Evolutionary conservation across 2,888 invertebrate species (phyloP), one percentile per base, ranked within the genome.

Genomic region (Dynastes hyllus): DNA sequence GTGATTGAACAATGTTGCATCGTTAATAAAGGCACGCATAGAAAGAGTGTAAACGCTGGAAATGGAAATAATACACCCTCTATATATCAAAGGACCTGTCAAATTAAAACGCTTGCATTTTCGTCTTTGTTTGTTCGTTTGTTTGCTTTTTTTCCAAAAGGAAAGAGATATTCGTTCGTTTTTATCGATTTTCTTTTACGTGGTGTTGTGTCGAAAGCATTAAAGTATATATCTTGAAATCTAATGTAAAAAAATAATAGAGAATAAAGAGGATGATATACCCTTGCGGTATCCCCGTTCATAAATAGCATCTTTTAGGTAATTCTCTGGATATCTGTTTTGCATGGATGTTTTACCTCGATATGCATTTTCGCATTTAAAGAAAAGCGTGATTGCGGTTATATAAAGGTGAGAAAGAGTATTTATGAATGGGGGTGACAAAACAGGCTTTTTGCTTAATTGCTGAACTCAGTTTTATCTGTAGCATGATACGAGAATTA

Each of bases 361-460:
- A 55, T 55, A 55, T 8, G 9, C 45, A 8, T 45, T 55, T 22
- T 55, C 2, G 13, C 6, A 55, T 22, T 11, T 3, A 22, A 8
- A 29, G 9, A 22, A 61, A 11, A 22, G 13, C 29, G 29, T 11
- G 11, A 5, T 27, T 29, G 61, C 29, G 61, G 61, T 61, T 61
- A 61, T 29, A 61, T 11, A 61, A 61, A 61, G 29, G 22, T n/a
- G 55, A n/a, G 22, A 55, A 55, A 55, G 22, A n/a, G 40, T 66
- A 66, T 66, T 27, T 76, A 65, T 76, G 76, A 73, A 73, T 53
- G 53, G 27, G 67, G 65, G 76, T 51, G 67, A 76, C 76, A 66
- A 76, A 65, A 76, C 76, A 76, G 45, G 76, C 76, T 76, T 66
- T 76, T 67, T 76, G 76, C 76, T 51, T 76, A 76, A 76, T 76